Conservation (phyloP, 2,797 vertebrate species). For the Streptopelia turtur region DNA sequence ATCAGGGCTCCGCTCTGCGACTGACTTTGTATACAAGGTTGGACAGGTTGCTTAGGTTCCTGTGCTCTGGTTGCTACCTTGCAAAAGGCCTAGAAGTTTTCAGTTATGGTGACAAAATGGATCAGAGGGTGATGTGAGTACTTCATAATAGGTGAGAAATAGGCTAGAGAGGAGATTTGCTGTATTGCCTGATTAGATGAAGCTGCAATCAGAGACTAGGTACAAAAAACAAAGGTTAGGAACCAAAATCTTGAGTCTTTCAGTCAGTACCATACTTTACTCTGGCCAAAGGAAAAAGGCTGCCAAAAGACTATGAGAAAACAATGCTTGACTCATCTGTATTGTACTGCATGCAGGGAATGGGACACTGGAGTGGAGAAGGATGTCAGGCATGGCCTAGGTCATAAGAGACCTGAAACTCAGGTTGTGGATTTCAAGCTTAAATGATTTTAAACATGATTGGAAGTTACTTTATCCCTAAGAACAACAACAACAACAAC, state of each 20-base stretch:
- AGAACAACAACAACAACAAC: too few relatives aligned
- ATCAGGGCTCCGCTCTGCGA: not conserved
- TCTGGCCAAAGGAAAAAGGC: not conserved
- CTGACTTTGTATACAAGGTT: not conserved
- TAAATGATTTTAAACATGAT: not conserved
- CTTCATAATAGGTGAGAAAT: not conserved
- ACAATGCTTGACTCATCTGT: not conserved
- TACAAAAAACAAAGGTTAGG: not conserved
- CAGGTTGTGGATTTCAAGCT: not conserved
- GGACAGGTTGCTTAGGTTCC: not conserved
- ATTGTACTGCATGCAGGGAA: not conserved
- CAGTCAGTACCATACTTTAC: not conserved
- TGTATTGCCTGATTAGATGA: not conserved
- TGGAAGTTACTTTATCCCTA: not conserved
- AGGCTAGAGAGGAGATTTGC: not conserved
- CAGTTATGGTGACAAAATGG: not conserved
- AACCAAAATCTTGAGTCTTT: not conserved
- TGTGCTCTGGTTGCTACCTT: not conserved
- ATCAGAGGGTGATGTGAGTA: not conserved
- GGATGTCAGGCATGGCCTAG: not conserved
- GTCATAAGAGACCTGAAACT: not conserved
- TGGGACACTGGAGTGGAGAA: not conserved
- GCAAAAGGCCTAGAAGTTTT: not conserved
- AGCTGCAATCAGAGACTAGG: not conserved
- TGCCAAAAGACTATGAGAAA: not conserved